Evolutionary conservation across 2,797 vertebrate species (phyloP).

Genomic region (Vultur gryphus): DNA sequence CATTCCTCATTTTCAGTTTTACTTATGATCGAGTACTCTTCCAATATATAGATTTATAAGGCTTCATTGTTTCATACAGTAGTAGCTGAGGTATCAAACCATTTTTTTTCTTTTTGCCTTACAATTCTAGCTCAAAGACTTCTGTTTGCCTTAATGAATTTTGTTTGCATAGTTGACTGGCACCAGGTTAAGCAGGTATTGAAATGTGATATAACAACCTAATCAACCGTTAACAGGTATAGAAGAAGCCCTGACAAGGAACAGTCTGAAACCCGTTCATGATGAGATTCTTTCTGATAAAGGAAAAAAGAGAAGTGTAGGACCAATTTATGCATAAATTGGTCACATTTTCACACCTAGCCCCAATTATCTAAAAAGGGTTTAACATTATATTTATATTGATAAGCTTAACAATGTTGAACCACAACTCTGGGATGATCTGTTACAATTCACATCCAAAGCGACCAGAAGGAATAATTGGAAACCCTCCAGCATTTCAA

Average conservation of each 20-base stretch:
- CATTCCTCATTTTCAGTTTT: not conserved
- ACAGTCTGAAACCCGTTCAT: slow-evolving; percentile 40
- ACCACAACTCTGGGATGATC: slow-evolving; percentile 75
- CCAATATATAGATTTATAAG: not conserved
- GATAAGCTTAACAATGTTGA: slow-evolving; percentile 79
- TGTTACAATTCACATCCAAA: slow-evolving; percentile 77
- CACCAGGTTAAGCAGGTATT: slow-evolving; percentile 47
- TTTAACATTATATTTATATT: slow-evolving; percentile 80
- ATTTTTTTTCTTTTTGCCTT: not conserved
- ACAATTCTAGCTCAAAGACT: slow-evolving; percentile 4
- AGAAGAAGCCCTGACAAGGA: slow-evolving; percentile 60
- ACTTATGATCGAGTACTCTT: not conserved
- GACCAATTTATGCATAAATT: slow-evolving; percentile 74
- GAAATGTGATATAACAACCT: slow-evolving; percentile 48
- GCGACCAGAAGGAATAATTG: slow-evolving; percentile 80
- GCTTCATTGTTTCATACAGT: not conserved
- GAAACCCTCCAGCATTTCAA: slow-evolving; percentile 77
- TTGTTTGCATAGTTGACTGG: slow-evolving; percentile 58
- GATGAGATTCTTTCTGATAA: slow-evolving; percentile 62
- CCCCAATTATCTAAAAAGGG: slow-evolving; percentile 78
- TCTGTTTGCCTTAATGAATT: slow-evolving; percentile 55
- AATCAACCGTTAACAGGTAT: slow-evolving; percentile 65
- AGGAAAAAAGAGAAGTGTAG: slow-evolving; percentile 53
- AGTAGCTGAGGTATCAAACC: not conserved
- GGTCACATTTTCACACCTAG: slow-evolving; percentile 77